These are phyloP conservation scores for Trypoxylus dichotomus DNA, from an alignment of 1,140 invertebrate genomes.

Conservation along the genomic window DNA sequence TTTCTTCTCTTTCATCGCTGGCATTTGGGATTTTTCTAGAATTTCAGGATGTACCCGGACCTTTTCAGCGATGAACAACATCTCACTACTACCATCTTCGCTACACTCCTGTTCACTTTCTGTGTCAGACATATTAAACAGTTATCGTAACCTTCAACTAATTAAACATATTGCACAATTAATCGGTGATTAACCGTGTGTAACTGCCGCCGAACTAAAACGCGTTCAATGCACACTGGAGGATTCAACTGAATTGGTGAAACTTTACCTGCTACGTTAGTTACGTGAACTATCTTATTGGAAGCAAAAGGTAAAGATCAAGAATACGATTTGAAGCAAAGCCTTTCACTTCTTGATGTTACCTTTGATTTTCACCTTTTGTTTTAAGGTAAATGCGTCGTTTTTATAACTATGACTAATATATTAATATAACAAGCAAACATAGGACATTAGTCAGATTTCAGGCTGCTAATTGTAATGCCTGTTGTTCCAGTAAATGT, in stretches of 20 bases:
- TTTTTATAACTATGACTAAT: slow-evolving; percentile 26
- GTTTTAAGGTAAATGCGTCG: slow-evolving; percentile 1
- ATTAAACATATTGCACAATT: no score
- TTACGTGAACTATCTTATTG: not conserved
- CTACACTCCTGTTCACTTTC: not conserved
- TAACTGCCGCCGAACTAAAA: no score
- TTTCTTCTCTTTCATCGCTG: not conserved
- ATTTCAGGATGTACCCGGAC: not conserved
- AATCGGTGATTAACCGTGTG: no score
- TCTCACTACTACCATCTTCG: not conserved
- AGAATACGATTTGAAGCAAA: slow-evolving; percentile 13
- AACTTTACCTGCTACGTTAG: not conserved
- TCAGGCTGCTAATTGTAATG: no score
- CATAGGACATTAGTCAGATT: no score
- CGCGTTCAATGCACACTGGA: not conserved
- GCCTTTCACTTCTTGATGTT: slow-evolving; percentile 12
- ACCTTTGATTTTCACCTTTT: no score
- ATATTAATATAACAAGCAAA: no score
- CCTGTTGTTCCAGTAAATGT: no score
- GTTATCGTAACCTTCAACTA: not conserved
- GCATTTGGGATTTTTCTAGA: not conserved
- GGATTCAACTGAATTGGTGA: not conserved
- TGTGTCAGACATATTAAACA: not conserved
- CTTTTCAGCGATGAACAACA: no score
- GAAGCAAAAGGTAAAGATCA: slow-evolving; percentile 19